Percentiles rank a stretch among this genome's conserved stretches.
These are phyloP conservation scores for Ptychadena robeensis DNA, from an alignment of 2,797 vertebrate species.

Conservation along the genomic window DNA sequence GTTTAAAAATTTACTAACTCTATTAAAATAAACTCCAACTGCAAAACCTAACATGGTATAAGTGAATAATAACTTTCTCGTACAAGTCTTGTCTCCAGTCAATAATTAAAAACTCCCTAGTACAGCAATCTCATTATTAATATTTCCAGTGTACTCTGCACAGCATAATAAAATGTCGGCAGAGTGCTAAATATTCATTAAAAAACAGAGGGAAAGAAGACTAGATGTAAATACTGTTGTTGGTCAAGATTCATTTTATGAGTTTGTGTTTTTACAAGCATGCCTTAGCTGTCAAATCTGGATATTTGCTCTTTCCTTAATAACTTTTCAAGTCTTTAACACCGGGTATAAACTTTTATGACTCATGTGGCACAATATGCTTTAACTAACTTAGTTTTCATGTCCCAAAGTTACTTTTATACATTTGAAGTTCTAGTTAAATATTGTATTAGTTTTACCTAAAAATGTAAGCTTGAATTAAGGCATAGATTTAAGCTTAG, in stretches of 20 bases:
- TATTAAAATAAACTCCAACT: constrained; percentile 33
- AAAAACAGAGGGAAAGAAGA: constrained; percentile 22
- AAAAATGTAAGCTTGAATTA: no score
- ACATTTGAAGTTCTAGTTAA: neutral
- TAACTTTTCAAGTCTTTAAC: neutral
- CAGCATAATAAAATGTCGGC: constrained; percentile 37
- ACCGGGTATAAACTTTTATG: neutral
- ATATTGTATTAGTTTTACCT: neutral
- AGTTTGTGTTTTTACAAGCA: constrained; percentile 1
- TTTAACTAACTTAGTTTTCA: neutral
- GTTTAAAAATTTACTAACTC: constrained; percentile 44
- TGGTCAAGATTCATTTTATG: constrained; percentile 15
- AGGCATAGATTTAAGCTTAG: no score
- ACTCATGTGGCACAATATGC: neutral
- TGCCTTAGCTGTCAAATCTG: neutral
- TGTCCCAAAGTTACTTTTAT: neutral
- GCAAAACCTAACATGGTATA: constrained; percentile 18
- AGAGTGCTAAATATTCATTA: constrained; percentile 33
- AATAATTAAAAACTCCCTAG: constrained; percentile 53
- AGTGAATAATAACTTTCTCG: constrained; percentile 43
- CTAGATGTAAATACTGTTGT: constrained; percentile 8
- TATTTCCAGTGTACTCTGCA: constrained; percentile 12
- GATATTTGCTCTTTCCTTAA: neutral
- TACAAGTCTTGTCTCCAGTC: constrained; percentile 38
- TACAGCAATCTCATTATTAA: constrained; percentile 37